Evolutionary conservation across 2,888 invertebrate genomes (phyloP), one percentile per base, ranked within the genome.

Genomic region (Synanthedon myopaeformis): DNA sequence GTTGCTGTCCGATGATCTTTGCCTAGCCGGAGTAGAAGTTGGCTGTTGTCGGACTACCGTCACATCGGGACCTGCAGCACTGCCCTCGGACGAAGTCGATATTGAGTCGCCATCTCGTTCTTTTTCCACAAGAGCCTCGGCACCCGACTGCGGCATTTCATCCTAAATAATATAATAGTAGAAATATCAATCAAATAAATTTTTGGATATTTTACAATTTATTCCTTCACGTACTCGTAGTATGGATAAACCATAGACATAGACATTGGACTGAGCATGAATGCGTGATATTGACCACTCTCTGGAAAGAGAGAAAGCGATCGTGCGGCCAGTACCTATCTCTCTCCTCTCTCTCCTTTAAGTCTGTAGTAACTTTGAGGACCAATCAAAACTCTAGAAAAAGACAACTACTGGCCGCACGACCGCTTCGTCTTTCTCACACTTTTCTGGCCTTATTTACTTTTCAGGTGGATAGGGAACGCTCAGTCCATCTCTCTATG

Each of bases 1-100:
- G 52, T 89, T 90, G 58, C 90, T 90, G 57, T 90, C 90, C 0
- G 89, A 86, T 13, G 90, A 90, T 49, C 81, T 77, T 53, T 90
- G 90, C 42, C 90, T 67, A 0, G 79, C 80, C 3, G 86, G 83
- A 0, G 78, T 80, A 19, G 71, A 60, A 1, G 78, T 79, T 0
- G 80, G 76, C 14, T 79, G 78, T 0, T 77, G 62, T 55, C 75
- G 79, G 52, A 87, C 65, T 3, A 86, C 79, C 0, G 86, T 86
- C 1, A 83, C 70, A 42, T 87, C 80, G n/a, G 82, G 85, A 0
- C 74, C 83, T 0, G 73, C 82, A 1, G 70, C 81, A 48, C 82
- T 82, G 14, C 74, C 84, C 0, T 63, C 77, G 12, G 86, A 85
- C 4, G 86, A 84, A 14, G 83, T 74, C 0, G 86, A 85, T 14